Evolutionary conservation across 2,113 vertebrate species (phyloP).

Genomic region (Ictalurus punctatus): DNA sequence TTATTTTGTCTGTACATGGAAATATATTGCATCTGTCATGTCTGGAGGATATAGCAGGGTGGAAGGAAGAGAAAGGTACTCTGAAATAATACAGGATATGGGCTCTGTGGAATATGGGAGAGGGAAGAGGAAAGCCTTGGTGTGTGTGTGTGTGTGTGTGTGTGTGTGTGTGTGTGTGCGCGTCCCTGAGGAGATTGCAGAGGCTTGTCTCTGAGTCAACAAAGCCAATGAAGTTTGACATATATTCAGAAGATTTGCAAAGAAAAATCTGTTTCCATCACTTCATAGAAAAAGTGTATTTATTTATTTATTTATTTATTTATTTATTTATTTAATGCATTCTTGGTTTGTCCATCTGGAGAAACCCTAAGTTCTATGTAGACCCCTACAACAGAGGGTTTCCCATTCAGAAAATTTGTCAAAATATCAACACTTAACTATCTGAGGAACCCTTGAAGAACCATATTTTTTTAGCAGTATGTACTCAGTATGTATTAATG

Average conservation of each 20-base stretch:
- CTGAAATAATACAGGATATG: constrained; percentile 39
- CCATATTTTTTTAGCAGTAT: neutral
- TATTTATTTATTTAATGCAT: neutral
- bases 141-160: neutral
- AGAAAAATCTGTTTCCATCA: neutral
- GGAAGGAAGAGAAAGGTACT: constrained; percentile 27
- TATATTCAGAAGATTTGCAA: neutral
- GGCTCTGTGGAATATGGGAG: constrained; percentile 6
- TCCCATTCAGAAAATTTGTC: neutral
- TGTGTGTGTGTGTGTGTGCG: neutral
- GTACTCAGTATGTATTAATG: neutral
- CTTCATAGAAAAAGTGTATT: neutral
- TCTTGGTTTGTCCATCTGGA: neutral
- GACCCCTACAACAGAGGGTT: neutral
- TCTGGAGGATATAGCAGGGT: constrained; percentile 11
- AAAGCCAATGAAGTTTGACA: neutral
- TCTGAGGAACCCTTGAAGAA: neutral
- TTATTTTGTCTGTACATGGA: neutral
- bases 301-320: neutral
- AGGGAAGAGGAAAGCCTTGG: constrained; percentile 39
- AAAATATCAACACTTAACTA: neutral
- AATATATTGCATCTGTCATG: neutral
- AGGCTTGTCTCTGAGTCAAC: constrained; percentile 7
- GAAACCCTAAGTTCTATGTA: neutral
- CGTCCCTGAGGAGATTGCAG: neutral